Evolutionary conservation across 2,113 vertebrate species (phyloP).

Genomic region (Peromyscus maniculatus): DNA sequence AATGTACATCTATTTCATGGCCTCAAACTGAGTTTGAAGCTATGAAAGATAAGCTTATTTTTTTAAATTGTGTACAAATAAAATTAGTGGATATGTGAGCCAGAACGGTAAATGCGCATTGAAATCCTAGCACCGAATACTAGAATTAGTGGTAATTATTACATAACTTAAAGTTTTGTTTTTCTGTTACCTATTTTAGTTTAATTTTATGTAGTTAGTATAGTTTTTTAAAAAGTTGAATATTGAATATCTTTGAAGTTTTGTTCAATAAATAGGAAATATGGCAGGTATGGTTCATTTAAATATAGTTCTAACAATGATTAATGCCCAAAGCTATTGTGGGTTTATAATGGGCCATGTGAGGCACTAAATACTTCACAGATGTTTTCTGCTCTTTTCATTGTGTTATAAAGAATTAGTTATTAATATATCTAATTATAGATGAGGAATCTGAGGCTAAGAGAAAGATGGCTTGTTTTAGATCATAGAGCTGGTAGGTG

Average conservation of each 20-base stretch:
- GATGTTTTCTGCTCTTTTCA: conserved; percentile 11
- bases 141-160: conserved; percentile 2
- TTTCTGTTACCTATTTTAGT: not conserved
- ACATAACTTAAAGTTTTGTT: conserved; percentile 8
- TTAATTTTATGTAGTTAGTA: not conserved
- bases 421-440: not conserved
- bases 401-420: not conserved
- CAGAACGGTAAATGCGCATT: not conserved
- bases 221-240: not conserved
- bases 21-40: not conserved
- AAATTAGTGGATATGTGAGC: not conserved
- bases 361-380: not conserved
- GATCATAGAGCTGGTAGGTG: not conserved
- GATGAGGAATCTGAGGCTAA: not conserved
- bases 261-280: conserved; percentile 25
- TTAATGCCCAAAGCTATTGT: conserved; percentile 22
- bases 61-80: conserved; percentile 28
- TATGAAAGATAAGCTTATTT: conserved; percentile 48
- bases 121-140: not conserved
- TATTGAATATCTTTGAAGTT: not conserved
- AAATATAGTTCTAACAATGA: conserved; percentile 16
- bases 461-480: conserved; percentile 31
- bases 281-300: not conserved
- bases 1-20: conserved; percentile 19
- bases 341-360: not conserved